Conservation (phyloP, 2,797 vertebrate species). For the Toxotes lorentzi region DNA sequence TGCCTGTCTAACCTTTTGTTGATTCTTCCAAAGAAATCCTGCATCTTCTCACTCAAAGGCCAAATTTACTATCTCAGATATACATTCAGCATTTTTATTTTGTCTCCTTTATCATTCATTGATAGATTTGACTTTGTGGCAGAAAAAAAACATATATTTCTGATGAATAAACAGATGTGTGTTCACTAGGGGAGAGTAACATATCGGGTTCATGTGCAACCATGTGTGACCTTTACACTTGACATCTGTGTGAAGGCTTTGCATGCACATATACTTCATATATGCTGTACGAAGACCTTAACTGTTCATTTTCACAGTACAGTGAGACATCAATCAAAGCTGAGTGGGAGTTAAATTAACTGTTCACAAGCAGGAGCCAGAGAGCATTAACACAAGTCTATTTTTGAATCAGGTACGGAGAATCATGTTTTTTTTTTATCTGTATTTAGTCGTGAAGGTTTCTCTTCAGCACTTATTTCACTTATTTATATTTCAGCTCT, state of each 20-base stretch:
- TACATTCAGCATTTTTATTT: conserved; percentile 5
- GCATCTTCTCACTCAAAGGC: conserved; percentile 19
- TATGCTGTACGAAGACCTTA: background rate
- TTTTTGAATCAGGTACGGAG: conserved; percentile 63
- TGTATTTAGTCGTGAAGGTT: conserved; percentile 36
- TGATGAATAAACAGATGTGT: conserved; percentile 36
- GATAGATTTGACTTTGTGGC: conserved; percentile 4
- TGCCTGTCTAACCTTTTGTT: conserved; percentile 48
- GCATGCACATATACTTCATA: conserved; percentile 36
- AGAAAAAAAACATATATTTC: background rate
- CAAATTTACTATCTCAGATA: conserved; percentile 1
- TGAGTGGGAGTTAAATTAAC: conserved; percentile 55
- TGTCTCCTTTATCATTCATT: background rate
- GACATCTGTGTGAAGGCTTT: conserved; percentile 50
- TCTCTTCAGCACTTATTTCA: conserved; percentile 33
- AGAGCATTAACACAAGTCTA: conserved; percentile 43
- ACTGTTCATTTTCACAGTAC: conserved; percentile 41
- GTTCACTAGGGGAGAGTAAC: background rate
- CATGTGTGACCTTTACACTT: conserved; percentile 32
- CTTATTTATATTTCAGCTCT: too few species aligned
- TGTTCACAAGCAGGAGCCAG: conserved; percentile 43
- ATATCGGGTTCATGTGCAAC: conserved; percentile 44
- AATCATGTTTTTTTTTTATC: conserved; percentile 33
- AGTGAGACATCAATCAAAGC: conserved; percentile 40
- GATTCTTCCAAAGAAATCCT: conserved; percentile 15